A percentile compares a stretch with the other conserved stretches of the same genome.
Conservation (phyloP, 2,888 invertebrate genomes). For the Nymphalis c-album region DNA sequence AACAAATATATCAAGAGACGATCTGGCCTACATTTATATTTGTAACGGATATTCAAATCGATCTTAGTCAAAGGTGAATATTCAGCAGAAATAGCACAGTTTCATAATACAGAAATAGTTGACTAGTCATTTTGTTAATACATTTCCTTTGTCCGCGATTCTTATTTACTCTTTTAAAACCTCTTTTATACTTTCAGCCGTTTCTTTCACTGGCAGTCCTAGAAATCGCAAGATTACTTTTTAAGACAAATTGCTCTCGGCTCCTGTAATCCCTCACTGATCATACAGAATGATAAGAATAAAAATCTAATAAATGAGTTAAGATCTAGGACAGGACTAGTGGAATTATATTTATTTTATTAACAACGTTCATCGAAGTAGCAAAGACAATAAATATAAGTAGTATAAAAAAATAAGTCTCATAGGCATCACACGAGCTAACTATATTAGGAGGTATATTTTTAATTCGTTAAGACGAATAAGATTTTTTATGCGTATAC, state of each 20-base stretch:
- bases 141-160: slow-evolving; percentile 5
- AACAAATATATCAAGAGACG: background rate
- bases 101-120: slow-evolving; percentile 6
- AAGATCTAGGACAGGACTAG: background rate
- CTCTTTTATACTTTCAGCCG: slow-evolving; percentile 1
- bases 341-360: slow-evolving; percentile 2
- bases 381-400: too few species aligned
- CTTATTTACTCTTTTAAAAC: slow-evolving; percentile 9
- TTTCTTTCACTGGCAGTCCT: slow-evolving; percentile 7
- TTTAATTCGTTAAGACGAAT: too few species aligned
- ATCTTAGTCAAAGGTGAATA: background rate
- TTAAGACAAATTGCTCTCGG: slow-evolving; percentile 13
- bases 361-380: too few species aligned
- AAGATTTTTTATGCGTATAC: too few species aligned
- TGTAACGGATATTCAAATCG: background rate
- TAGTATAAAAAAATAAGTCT: too few species aligned
- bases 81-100: background rate
- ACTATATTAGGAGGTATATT: too few species aligned
- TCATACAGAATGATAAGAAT: slow-evolving; percentile 6
- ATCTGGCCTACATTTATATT: slow-evolving; percentile 2
- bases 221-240: slow-evolving; percentile 11
- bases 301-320: slow-evolving; percentile 1
- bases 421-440: too few species aligned
- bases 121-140: slow-evolving; percentile 5
- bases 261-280: slow-evolving; percentile 13